Base-by-base conservation (phyloP, 1,140 invertebrate species). In the Procambarus clarkii region DNA sequence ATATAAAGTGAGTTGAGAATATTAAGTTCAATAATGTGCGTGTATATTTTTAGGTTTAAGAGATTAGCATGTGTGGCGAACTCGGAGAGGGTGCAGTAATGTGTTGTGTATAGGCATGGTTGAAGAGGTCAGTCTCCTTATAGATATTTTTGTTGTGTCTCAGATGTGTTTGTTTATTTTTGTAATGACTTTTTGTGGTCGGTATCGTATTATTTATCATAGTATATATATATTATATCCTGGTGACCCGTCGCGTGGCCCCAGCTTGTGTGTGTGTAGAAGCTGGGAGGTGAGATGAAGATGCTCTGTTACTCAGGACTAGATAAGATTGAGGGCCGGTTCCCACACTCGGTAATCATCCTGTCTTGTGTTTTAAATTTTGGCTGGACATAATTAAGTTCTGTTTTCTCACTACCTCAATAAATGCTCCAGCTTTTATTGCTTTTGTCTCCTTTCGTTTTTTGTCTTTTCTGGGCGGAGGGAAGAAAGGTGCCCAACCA, bases 91-190 rank as follows among this genome's bases (percentile, higher is more conserved):
- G 2, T 71, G 69, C 69, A 34, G 11, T 71, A 7, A 24, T 71
- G 4, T 18, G 21, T 34, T 18, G 5, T 24, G 24, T 54, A 58
- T 21, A 60, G 48, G 34, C 9, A 8, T 34, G 54, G 18, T 9
- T 46, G 18, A 21, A 5, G 8, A 24, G 80, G 80, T 82, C 24
- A 46, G 24, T 58, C 15, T 50, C 9, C 24, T 34, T 21, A 50
- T 5, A 11, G 4, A 50, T 45, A 76, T 76, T 54, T 69, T 13
- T 71, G 76, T 71, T 71, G 69, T 86, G 48, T 50, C 69, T 86
- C 83, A 86, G 83, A 86, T 86, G 83, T 86, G 64, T 76, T 76
- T 76, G 83, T 86, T 71, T 86, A 86, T 86, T 86, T 86, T 86
- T 86, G 83, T 86, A 86, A 86, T 54, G 83, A n/a, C 45, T 76